Base-by-base conservation (phyloP, 2,797 vertebrate genomes). In the Myripristis jacobus region DNA sequence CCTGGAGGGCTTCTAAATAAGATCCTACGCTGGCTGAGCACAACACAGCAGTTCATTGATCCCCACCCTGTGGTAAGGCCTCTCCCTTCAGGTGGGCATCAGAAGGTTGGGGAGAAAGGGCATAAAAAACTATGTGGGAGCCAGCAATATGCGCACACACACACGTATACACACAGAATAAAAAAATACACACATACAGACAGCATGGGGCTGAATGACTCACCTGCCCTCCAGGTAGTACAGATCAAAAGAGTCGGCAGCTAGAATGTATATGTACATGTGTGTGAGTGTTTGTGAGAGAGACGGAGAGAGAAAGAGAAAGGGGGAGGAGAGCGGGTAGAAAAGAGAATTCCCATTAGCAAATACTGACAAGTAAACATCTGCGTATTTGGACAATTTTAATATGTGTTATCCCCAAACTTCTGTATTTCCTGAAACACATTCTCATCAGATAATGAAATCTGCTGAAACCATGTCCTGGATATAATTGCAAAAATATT, bases 1-100 rank as follows among this genome's bases (percentile, higher is more conserved):
- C 90, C 90, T 88, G 88, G 84, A 89, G 85, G 90, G 85, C 82
- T 79, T 83, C 83, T 83, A 88, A 91, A 91, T 90, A 88, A 91
- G 85, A 91, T 89, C 81, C 81, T 82, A 67, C 43, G 62, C 85
- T 79, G 83, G 88, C 80, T 83, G 86, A 90, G 83, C 87, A 85
- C 86, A 86, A 78, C 82, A 79, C 81, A 83, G 86, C 72, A 82
- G 87, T 84, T 88, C 89, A 91, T 89, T 92, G 88, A 92, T 93
- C 88, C 82, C 77, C 47, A 64, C 64, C 77, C 73, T 75, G 69
- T 76, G 79, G 82, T 81, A 78, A 85, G 76, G 80, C 70, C 77
- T 80, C 78, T 78, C 79, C 80, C 85, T 87, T 81, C 80, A 73
- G 83, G 88, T 88, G 85, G 66, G 67, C 78, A 84, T 76, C 66